A percentile compares a stretch with the other conserved stretches of the same genome.
phyloP scores from a whole-genome alignment of 2,888 invertebrate genomes.

The Argyra leucocephala region DNA sequence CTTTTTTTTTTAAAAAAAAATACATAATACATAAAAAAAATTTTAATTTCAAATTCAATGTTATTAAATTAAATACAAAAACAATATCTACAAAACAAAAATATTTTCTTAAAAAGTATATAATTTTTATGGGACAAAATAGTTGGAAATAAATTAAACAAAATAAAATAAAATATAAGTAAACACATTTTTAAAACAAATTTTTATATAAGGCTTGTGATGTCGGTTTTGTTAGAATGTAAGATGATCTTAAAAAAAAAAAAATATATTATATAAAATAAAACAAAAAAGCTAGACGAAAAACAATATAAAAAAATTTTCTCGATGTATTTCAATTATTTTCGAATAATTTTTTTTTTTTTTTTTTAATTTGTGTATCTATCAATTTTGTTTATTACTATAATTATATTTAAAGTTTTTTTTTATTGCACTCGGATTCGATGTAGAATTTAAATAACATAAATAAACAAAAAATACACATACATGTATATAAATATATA shows the following conservation, averaged over 20 bases:
- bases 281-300: background rate
- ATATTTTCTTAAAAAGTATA: too few species aligned
- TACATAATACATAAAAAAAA: too few species aligned
- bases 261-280: too few species aligned
- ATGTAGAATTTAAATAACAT: background rate
- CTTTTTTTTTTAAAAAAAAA: too few species aligned
- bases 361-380: too few species aligned
- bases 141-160: background rate
- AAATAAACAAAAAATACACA: background rate
- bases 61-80: too few species aligned
- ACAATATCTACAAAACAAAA: too few species aligned
- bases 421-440: background rate
- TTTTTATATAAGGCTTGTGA: slow-evolving; percentile 22
- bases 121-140: background rate
- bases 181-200: background rate
- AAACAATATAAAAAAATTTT: background rate
- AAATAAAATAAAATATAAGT: background rate
- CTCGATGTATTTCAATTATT: background rate
- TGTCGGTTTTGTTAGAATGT: slow-evolving; percentile 17
- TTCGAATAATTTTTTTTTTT: background rate
- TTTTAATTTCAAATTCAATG: too few species aligned
- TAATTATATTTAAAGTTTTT: too few species aligned
- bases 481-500: too few species aligned
- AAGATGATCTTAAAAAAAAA: background rate
- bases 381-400: too few species aligned